Base-by-base conservation (phyloP, 2,113 vertebrate species). In the Nibea albiflora region DNA sequence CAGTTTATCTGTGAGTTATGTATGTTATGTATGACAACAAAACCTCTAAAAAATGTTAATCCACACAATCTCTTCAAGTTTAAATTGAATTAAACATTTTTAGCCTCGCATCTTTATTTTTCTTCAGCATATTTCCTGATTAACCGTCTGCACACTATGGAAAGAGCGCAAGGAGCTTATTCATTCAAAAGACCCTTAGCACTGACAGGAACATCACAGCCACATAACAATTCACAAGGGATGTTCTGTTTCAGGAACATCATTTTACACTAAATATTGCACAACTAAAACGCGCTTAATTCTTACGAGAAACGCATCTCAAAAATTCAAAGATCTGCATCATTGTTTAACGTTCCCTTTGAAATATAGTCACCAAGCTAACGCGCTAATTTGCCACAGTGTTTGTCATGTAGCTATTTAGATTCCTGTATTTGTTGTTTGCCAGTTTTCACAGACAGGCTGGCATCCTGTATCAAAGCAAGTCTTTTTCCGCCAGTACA, bases 1-100 rank as follows among this genome's bases (percentile, higher is more conserved):
- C 50, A 53, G 20, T 81, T 73, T 65, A 44, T 50, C 31, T 67
- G 42, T 67, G 42, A 74, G 58, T 22, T 72, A 69, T 77, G 58
- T 56, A 42, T 2, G 15, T 19, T 60, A 73, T 54, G 50, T 71
- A 24, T 50, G 19, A 69, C 28, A 58, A 75, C 28, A n/a, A 24
- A 22, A 52, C 1, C 10, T 44, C 0, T 3, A 5, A 72, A 26
- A n/a, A 11, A 70, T 39, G 15, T 31, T 24, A 22, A 53, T 39
- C 19, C 49, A 63, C 26, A 56, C 44, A 28, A n/a, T 56, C 19
- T 60, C 22, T 42, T 58, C 31, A 12, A 14, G n/a, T 14, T 14
- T 22, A 63, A 63, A 63, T 63, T 2, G 8, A 65, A 28, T 7
- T 4, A 0, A 19, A 66, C 19, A 4, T 7, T 28, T 58, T 5